phyloP scores from a whole-genome alignment of 2,113 vertebrate genomes.

The pig (Sus scrofa) region DNA sequence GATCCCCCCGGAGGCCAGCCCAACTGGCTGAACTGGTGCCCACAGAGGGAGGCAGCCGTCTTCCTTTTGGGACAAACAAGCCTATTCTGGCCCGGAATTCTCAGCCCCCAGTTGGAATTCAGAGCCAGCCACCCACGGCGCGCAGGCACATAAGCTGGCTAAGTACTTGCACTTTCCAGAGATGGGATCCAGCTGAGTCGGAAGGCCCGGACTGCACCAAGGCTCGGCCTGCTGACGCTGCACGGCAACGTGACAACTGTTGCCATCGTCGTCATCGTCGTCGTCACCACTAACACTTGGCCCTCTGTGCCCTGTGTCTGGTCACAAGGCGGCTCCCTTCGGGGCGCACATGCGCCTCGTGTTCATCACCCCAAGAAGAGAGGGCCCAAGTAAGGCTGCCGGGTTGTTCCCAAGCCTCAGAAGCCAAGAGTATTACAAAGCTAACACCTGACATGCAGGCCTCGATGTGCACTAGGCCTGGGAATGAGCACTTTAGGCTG shows the following conservation, averaged over 20 bases:
- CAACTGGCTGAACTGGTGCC: not conserved
- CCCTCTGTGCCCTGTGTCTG: not conserved
- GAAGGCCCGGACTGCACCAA: too few relatives aligned
- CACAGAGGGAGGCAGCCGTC: not conserved
- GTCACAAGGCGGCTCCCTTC: not conserved
- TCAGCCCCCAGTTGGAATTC: not conserved
- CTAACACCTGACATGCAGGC: too few relatives aligned
- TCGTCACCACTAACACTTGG: not conserved
- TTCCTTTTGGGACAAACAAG: not conserved
- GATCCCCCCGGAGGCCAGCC: not conserved
- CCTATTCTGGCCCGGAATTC: not conserved
- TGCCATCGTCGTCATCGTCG: too few relatives aligned
- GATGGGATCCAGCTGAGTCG: not conserved
- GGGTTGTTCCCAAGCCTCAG: not conserved
- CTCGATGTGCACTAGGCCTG: not conserved
- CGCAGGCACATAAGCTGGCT: not conserved
- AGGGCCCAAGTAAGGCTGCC: not conserved
- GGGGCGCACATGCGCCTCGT: not conserved
- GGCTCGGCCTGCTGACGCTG: not conserved
- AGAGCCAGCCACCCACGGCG: not conserved
- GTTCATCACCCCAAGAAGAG: not conserved
- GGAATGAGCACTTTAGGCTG: not conserved
- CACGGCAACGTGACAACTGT: rapidly evolving
- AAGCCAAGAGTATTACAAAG: not conserved
- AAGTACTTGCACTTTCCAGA: not conserved